Percentiles rank a stretch among this genome's conserved stretches.
Evolutionary conservation across 2,797 vertebrate genomes (phyloP).

Genomic region (Aselliscus stoliczkanus): DNA sequence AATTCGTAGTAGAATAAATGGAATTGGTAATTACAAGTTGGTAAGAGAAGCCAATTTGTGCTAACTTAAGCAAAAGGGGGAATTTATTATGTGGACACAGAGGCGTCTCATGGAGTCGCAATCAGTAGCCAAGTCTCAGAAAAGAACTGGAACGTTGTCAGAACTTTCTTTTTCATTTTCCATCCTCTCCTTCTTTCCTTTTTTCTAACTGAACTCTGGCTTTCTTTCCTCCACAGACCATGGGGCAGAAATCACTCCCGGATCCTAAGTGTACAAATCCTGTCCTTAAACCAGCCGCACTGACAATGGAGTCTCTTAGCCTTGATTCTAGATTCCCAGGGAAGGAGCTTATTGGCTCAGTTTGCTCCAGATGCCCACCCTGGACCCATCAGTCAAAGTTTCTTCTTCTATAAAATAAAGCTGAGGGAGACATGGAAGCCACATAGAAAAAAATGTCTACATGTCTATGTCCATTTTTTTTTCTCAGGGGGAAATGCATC

Average conservation of each 20-base stretch:
- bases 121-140: background rate
- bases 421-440: background rate
- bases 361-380: background rate
- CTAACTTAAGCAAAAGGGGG: background rate
- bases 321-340: background rate
- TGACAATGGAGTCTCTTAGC: background rate
- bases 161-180: background rate
- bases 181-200: background rate
- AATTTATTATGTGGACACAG: background rate
- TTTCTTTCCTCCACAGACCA: background rate
- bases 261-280: background rate
- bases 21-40: background rate
- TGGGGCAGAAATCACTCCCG: background rate
- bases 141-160: background rate
- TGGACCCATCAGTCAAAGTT: background rate
- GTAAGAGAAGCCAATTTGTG: background rate
- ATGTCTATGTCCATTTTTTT: background rate
- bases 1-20: background rate
- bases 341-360: background rate
- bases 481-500: background rate
- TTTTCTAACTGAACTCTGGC: background rate
- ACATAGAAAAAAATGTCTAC: background rate
- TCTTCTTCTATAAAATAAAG: background rate
- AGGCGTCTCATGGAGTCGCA: background rate
- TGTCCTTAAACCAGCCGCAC: background rate